These are phyloP conservation scores for Proctacanthus coquilletti DNA, from an alignment of 1,140 invertebrate genomes.

Conservation along the genomic window DNA sequence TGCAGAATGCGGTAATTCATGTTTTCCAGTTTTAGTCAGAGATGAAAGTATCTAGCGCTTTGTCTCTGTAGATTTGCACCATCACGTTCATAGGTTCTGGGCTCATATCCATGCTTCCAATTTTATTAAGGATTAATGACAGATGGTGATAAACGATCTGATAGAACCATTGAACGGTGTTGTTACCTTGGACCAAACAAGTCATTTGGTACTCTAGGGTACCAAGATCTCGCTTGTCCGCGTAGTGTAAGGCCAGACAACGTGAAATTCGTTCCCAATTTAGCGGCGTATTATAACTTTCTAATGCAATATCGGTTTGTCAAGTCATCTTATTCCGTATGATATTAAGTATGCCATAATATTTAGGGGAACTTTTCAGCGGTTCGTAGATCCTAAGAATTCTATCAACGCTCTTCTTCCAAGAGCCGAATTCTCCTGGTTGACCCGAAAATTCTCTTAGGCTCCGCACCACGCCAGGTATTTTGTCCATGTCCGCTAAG, in stretches of 20 bases:
- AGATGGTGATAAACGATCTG: constrained; percentile 1
- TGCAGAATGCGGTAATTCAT: too few species aligned
- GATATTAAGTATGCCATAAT: background rate
- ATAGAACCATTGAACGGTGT: background rate
- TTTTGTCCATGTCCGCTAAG: background rate
- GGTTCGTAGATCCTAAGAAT: background rate
- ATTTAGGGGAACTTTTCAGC: constrained; percentile 1
- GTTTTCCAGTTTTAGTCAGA: too few species aligned
- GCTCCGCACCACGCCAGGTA: background rate
- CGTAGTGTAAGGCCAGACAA: background rate
- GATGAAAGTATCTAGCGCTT: constrained; percentile 7
- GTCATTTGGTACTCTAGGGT: constrained; percentile 2
- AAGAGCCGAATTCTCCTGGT: constrained; percentile 1
- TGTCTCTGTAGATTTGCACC: constrained; percentile 4
- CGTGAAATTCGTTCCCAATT: background rate
- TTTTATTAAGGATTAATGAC: constrained; percentile 4
- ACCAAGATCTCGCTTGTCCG: background rate
- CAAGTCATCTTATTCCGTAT: constrained; percentile 1
- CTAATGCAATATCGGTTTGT: constrained; percentile 2
- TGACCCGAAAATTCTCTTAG: background rate
- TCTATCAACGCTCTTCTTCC: constrained; percentile 1
- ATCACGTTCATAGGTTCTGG: constrained; percentile 2
- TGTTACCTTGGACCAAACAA: background rate
- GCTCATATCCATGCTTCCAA: background rate
- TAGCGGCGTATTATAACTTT: background rate